Evolutionary conservation across 2,888 invertebrate genomes (phyloP).

Genomic region (Siphlonurus alternatus): DNA sequence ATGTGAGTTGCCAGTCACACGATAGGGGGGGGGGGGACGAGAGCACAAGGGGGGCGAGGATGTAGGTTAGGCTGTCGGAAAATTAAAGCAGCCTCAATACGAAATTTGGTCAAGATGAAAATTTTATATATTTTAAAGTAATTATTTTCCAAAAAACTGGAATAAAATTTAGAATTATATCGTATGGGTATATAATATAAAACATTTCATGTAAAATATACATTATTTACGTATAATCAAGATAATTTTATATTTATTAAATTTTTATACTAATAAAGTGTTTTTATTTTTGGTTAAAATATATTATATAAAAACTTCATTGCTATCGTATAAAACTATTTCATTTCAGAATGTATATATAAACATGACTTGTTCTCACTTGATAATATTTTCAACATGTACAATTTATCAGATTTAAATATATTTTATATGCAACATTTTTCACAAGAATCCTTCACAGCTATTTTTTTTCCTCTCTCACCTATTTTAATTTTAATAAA

Average conservation of each 20-base stretch:
- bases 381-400: neutral
- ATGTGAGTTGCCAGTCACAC: no score
- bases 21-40: no score
- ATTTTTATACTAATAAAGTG: neutral
- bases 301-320: neutral
- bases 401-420: neutral
- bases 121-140: no score
- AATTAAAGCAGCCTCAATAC: no score
- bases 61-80: no score
- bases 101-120: no score
- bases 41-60: no score
- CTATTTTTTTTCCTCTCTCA: no score
- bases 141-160: no score
- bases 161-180: no score
- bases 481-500: neutral
- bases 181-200: no score
- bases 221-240: neutral
- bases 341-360: neutral
- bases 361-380: neutral
- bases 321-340: neutral
- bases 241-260: neutral
- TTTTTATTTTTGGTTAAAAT: neutral
- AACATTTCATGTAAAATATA: neutral
- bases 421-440: neutral
- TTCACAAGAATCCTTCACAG: neutral